Evolutionary conservation across 2,797 vertebrate species (phyloP).

Genomic region (Adelosebastes latens): DNA sequence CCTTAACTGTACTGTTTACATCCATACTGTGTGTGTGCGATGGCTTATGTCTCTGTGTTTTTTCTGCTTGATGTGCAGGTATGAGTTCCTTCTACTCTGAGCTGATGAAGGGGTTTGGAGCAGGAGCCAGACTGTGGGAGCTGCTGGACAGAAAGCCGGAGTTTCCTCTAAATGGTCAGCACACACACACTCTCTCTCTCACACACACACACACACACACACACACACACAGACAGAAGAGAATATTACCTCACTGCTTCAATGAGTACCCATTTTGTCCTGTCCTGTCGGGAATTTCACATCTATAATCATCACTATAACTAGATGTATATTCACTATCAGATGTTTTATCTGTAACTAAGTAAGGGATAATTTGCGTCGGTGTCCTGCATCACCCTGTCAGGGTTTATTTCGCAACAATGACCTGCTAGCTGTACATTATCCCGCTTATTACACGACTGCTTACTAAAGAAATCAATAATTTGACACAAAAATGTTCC

Average conservation of each 20-base stretch:
- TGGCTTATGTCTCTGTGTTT: neutral
- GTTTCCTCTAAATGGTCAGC: conserved; percentile 89
- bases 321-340: neutral
- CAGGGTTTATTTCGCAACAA: too few relatives aligned
- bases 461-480: too few relatives aligned
- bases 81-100: conserved; percentile 97
- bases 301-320: neutral
- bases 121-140: conserved; percentile 94
- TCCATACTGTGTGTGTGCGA: neutral
- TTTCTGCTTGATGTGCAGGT: conserved; percentile 76
- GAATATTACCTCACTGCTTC: neutral
- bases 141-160: conserved; percentile 91
- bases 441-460: too few relatives aligned
- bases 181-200: neutral
- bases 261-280: neutral
- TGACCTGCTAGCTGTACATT: too few relatives aligned
- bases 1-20: neutral
- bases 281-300: neutral
- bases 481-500: too few relatives aligned
- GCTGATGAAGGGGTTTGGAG: conserved; percentile 97
- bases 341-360: neutral
- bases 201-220: neutral
- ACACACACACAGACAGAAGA: neutral
- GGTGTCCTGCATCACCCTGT: too few relatives aligned
- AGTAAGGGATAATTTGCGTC: too few relatives aligned